Base-by-base conservation (phyloP, 2,888 invertebrate species). In the Diarsia rubi region DNA sequence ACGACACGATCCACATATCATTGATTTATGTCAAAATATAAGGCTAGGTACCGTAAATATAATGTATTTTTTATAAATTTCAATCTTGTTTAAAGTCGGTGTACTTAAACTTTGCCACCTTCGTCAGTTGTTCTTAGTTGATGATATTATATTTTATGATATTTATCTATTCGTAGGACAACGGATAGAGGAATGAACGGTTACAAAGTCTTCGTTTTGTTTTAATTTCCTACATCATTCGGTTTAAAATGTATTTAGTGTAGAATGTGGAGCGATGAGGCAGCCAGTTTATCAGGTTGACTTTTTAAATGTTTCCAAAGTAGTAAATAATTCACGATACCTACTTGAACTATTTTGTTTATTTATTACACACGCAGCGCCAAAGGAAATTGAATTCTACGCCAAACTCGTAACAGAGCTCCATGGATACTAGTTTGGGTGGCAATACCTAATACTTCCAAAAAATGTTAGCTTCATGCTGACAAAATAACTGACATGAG, bases 401-500 rank as follows among this genome's bases (percentile, higher is more conserved):
- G 44, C 8, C 3, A 45, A 31, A 1, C 24, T 9, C 16, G 5
- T 14, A 12, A 19, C 21, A 27, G 24, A n/a, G 11, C 19, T 16
- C 9, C 49, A n/a, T 2, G 9, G 14, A 16, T 31, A 37, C 37
- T 1, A 31, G 42, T 37, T 47, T 24, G 3, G 21, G 24, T 16
- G 47, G 12, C n/a, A 37, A 37, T 37, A 37, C n/a, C 5, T n/a
- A 63, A 42, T 31, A 14, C 31, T 24, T 14, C 24, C 57, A 12
- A 21, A 63, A 80, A 81, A 31, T 9, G 21, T 31, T 31, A 81
- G 47, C 27, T 54, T 49, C 21, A 31, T 74, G 45, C 21, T n/a
- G 5, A 45, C 37, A 62, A 76, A 71, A 63, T 79, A 47, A 63
- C 21, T 31, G 47, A 63, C 47, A 75, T 81, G 42, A 81, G 47